Evolutionary conservation across 1,140 invertebrate genomes (phyloP).

Genomic region (Drosophila kurseongensis): DNA sequence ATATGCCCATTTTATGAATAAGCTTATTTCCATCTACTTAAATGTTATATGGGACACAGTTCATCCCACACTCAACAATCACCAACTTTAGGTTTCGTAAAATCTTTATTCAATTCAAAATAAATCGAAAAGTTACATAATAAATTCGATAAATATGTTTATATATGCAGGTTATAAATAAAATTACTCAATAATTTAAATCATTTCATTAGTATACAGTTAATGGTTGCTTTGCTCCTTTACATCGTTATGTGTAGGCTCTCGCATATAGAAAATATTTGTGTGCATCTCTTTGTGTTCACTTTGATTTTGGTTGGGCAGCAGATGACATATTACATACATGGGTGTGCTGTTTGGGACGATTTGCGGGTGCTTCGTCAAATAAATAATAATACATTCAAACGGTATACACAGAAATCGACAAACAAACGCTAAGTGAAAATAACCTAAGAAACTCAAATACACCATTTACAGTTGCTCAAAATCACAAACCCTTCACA

Average conservation of each 20-base stretch:
- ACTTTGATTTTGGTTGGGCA: constrained; percentile 69
- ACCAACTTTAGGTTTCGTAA: constrained; percentile 49
- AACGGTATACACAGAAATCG: constrained; percentile 36
- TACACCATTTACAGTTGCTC: constrained; percentile 57
- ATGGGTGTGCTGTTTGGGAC: constrained; percentile 20
- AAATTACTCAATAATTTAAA: constrained; percentile 75
- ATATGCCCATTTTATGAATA: too few relatives aligned
- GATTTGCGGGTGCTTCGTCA: constrained; percentile 22
- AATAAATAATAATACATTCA: constrained; percentile 49
- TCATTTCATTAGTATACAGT: constrained; percentile 67
- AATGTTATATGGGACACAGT: too few relatives aligned
- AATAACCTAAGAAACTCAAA: constrained; percentile 50
- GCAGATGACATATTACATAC: constrained; percentile 71
- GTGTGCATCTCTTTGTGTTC: constrained; percentile 79
- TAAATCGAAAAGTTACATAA: constrained; percentile 80
- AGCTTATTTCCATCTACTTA: too few relatives aligned
- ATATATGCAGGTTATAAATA: constrained; percentile 76
- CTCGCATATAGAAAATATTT: constrained; percentile 73
- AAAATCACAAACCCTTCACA: constrained; percentile 29
- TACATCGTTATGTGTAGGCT: constrained; percentile 36
- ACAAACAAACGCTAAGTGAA: constrained; percentile 30
- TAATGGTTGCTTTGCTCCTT: constrained; percentile 44
- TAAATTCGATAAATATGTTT: constrained; percentile 80
- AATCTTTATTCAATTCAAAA: constrained; percentile 77
- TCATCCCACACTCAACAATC: neutral